Evolutionary conservation across 2,113 vertebrate genomes (phyloP).

Genomic region (Petrocephalus zakoni): DNA sequence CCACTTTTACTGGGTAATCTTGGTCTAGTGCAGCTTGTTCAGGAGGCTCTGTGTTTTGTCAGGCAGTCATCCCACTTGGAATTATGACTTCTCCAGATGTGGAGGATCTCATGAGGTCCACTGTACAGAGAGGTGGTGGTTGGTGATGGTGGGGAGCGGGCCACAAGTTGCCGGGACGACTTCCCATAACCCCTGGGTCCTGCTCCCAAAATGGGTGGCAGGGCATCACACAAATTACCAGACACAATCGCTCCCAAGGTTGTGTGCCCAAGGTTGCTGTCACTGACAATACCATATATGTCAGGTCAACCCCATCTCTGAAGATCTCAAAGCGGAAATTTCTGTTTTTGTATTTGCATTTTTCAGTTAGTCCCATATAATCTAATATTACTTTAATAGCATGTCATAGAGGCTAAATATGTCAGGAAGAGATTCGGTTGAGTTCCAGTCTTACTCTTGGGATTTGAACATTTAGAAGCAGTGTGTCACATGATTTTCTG

Average conservation of each 20-base stretch:
- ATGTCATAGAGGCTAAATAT: background rate
- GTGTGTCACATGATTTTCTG: background rate
- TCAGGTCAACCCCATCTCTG: background rate
- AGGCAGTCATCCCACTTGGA: background rate
- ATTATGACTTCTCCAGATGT: conserved; percentile 14
- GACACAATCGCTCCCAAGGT: background rate
- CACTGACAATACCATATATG: background rate
- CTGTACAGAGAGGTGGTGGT: background rate
- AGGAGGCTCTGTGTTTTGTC: background rate
- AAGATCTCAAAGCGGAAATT: background rate
- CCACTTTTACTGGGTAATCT: background rate
- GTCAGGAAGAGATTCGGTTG: background rate
- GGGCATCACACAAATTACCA: background rate
- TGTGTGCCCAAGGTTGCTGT: background rate
- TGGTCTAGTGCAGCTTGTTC: background rate
- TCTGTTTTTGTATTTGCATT: background rate
- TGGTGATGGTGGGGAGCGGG: background rate
- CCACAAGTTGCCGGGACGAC: background rate
- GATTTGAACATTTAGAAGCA: background rate
- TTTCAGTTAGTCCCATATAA: background rate
- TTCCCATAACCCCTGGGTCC: conserved; percentile 12
- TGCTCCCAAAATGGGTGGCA: background rate
- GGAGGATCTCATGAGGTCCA: background rate
- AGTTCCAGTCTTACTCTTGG: background rate
- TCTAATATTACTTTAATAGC: background rate